These are phyloP conservation scores for Aradophagus sp. DNA, from an alignment of 1,140 invertebrate genomes.

Conservation along the genomic window DNA sequence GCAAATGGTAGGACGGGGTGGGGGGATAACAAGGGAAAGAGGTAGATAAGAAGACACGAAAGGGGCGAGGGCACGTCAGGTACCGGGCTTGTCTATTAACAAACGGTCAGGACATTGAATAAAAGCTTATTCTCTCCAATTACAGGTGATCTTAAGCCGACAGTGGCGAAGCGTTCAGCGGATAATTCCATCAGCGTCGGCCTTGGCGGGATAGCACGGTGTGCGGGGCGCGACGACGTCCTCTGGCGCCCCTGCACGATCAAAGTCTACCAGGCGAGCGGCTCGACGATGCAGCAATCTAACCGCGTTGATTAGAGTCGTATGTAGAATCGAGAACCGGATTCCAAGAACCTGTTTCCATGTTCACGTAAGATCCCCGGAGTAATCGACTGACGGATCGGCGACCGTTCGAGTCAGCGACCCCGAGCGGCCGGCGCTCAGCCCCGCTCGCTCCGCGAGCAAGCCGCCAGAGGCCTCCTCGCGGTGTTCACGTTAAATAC, in stretches of 20 bases:
- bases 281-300: constrained; percentile 73
- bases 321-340: constrained; percentile 76
- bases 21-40: constrained; percentile 1
- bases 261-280: constrained; percentile 40
- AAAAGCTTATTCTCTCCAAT: constrained; percentile 45
- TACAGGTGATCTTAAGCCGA: constrained; percentile 47
- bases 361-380: constrained; percentile 76
- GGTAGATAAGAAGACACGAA: not conserved
- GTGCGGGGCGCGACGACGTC: constrained; percentile 50
- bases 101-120: constrained; percentile 23
- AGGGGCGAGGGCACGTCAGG: constrained; percentile 6
- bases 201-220: constrained; percentile 41
- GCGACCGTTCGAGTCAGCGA: constrained; percentile 76
- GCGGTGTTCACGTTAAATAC: too few relatives aligned
- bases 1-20: not conserved
- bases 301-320: constrained; percentile 76
- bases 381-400: constrained; percentile 76
- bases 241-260: constrained; percentile 51
- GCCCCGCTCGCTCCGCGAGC: too few relatives aligned
- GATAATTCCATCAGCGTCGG: constrained; percentile 54
- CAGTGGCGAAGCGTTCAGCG: constrained; percentile 34
- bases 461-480: too few relatives aligned
- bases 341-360: constrained; percentile 77
- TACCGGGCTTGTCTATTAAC: constrained; percentile 28
- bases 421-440: constrained; percentile 67